These are phyloP conservation scores for Beroe ovata DNA, from an alignment of 37 sponge, comb jelly and placozoan species.

Conservation along the genomic window DNA sequence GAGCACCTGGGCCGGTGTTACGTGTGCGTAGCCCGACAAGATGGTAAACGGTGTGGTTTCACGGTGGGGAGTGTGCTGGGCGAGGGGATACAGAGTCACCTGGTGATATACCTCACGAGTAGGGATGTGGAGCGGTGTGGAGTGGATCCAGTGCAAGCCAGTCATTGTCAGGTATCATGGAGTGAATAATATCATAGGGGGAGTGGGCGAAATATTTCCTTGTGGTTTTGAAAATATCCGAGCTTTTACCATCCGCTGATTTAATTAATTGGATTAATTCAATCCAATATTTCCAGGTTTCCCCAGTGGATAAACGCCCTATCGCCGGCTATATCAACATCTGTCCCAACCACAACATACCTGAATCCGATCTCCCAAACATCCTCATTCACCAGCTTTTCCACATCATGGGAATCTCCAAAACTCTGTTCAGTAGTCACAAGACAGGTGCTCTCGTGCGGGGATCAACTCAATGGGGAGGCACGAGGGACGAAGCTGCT, in stretches of 20 bases:
- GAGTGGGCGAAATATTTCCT: no score
- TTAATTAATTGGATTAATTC: no score
- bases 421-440: not conserved
- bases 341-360: not conserved
- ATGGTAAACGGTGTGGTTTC: slow-evolving; percentile 13
- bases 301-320: slow-evolving; percentile 4
- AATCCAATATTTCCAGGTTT: not conserved
- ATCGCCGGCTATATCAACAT: slow-evolving; percentile 25
- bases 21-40: slow-evolving; percentile 17
- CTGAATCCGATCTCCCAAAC: not conserved
- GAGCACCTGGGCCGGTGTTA: slow-evolving; percentile 32
- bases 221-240: no score
- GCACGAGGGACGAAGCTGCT: not conserved
- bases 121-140: not conserved
- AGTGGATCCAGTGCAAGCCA: slow-evolving; percentile 8
- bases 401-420: slow-evolving; percentile 24
- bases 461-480: not conserved
- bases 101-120: not conserved
- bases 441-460: not conserved
- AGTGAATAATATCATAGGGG: no score
- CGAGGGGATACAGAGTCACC: slow-evolving; percentile 27
- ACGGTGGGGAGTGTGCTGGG: slow-evolving; percentile 13
- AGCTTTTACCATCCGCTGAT: no score
- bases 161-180: slow-evolving; percentile 19
- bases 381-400: slow-evolving; percentile 19